Conservation (phyloP, 2,888 invertebrate species). For the Mamestra brassicae region DNA sequence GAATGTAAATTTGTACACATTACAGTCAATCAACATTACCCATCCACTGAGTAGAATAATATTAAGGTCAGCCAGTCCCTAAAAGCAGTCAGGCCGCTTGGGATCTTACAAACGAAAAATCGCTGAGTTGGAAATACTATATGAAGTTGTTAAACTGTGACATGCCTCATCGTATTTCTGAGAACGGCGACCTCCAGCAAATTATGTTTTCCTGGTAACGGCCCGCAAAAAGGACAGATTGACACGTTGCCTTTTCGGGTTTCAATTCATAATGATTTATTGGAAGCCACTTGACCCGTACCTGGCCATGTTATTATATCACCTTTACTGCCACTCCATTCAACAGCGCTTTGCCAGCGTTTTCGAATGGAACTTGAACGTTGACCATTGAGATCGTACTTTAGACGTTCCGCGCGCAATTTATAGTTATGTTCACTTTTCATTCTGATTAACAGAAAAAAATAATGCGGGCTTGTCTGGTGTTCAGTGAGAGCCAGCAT, state of each 20-base stretch:
- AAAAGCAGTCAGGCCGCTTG: conserved; percentile 16
- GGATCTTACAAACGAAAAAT: conserved; percentile 12
- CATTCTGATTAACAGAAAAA: neutral
- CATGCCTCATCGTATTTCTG: neutral
- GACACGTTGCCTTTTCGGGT: conserved; percentile 25
- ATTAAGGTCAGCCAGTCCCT: conserved; percentile 1
- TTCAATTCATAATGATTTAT: conserved; percentile 50
- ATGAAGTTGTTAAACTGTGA: conserved; percentile 18
- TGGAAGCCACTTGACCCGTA: conserved; percentile 21
- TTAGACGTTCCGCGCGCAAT: conserved; percentile 13
- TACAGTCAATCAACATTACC: neutral
- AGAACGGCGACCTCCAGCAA: neutral
- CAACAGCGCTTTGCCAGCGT: conserved; percentile 42
- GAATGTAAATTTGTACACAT: neutral
- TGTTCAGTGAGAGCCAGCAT: too few species aligned
- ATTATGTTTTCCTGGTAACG: conserved; percentile 38
- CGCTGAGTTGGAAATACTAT: conserved; percentile 4
- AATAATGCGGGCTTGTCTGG: too few species aligned
- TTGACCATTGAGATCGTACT: conserved; percentile 37
- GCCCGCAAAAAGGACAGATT: conserved; percentile 19
- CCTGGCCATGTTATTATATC: conserved; percentile 54
- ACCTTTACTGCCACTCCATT: conserved; percentile 52
- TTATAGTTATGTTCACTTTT: conserved; percentile 28
- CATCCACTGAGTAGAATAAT: neutral
- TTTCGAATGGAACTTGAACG: conserved; percentile 29